These are phyloP conservation scores for Chaenocephalus aceratus DNA, from an alignment of 2,113 vertebrate genomes.

Conservation along the genomic window DNA sequence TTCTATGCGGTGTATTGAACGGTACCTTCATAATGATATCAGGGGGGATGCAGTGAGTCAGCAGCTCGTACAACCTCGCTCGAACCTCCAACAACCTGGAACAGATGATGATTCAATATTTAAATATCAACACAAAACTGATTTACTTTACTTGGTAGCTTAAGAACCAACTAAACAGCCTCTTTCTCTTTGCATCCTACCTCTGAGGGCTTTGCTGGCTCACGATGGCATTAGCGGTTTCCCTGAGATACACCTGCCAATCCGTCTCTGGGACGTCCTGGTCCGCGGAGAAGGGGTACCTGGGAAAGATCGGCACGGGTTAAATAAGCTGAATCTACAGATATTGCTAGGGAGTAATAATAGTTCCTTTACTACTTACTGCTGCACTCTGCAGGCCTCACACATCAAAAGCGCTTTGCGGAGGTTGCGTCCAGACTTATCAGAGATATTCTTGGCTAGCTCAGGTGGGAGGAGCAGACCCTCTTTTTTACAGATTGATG, in stretches of 20 bases:
- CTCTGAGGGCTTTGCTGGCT: constrained; percentile 95
- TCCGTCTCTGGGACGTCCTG: constrained; percentile 95
- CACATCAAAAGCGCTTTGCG: constrained; percentile 97
- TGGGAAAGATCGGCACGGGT: constrained; percentile 52
- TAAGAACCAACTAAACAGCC: background rate
- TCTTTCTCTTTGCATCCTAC: constrained; percentile 69
- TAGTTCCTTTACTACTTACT: constrained; percentile 85
- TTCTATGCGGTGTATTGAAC: background rate
- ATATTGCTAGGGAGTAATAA: background rate
- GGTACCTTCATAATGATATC: constrained; percentile 97
- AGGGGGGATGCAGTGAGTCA: constrained; percentile 97
- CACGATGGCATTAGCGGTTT: constrained; percentile 95
- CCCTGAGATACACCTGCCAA: constrained; percentile 97
- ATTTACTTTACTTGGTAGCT: background rate
- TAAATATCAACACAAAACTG: background rate
- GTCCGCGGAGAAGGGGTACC: constrained; percentile 94
- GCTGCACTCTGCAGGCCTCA: constrained; percentile 96
- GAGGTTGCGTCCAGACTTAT: constrained; percentile 94
- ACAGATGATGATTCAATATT: background rate
- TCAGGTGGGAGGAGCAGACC: constrained; percentile 91
- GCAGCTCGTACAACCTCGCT: constrained; percentile 93
- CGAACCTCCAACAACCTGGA: constrained; percentile 94
- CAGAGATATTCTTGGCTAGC: constrained; percentile 89
- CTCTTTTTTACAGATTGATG: constrained; percentile 94
- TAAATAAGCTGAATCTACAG: background rate